Percentiles rank a stretch among this genome's conserved stretches.
These are phyloP conservation scores for Puntigrus tetrazona DNA, from an alignment of 2,113 vertebrate species.

Conservation along the genomic window DNA sequence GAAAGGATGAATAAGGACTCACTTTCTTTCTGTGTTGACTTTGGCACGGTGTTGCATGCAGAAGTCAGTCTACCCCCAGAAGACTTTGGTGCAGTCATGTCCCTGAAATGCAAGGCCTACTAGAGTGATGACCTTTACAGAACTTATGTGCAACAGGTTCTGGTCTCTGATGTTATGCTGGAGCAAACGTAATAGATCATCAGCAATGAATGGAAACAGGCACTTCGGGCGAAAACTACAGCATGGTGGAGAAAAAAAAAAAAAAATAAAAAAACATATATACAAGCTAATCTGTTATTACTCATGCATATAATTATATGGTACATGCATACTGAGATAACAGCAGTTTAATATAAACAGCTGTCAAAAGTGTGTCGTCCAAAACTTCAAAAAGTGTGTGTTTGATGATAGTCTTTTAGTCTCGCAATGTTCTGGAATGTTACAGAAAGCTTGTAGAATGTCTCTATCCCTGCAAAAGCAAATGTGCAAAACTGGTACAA, in stretches of 20 bases:
- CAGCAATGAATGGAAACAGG: not conserved
- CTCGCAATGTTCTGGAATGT: not conserved
- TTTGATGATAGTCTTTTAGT: no score
- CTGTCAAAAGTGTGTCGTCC: not conserved
- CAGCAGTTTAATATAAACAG: not conserved
- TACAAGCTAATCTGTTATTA: not conserved
- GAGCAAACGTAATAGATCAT: slow-evolving; percentile 7
- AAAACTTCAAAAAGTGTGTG: not conserved
- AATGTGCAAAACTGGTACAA: not conserved
- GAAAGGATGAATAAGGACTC: slow-evolving; percentile 30
- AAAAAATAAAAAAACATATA: not conserved
- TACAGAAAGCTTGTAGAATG: not conserved
- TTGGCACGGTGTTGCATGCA: slow-evolving; percentile 39
- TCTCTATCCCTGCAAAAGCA: not conserved
- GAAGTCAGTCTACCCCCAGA: slow-evolving; percentile 29
- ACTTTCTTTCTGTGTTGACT: slow-evolving; percentile 28
- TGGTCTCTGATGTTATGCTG: slow-evolving; percentile 25
- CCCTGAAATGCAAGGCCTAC: slow-evolving; percentile 16
- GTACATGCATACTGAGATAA: not conserved
- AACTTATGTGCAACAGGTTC: slow-evolving; percentile 7
- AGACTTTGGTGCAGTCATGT: slow-evolving; percentile 24
- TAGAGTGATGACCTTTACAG: slow-evolving; percentile 21
- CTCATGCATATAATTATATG: no score
- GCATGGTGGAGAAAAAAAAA: not conserved
- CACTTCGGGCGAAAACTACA: not conserved